These are phyloP conservation scores for Pachyuromys duprasi DNA, from an alignment of 2,797 vertebrate species.

Conservation along the genomic window DNA sequence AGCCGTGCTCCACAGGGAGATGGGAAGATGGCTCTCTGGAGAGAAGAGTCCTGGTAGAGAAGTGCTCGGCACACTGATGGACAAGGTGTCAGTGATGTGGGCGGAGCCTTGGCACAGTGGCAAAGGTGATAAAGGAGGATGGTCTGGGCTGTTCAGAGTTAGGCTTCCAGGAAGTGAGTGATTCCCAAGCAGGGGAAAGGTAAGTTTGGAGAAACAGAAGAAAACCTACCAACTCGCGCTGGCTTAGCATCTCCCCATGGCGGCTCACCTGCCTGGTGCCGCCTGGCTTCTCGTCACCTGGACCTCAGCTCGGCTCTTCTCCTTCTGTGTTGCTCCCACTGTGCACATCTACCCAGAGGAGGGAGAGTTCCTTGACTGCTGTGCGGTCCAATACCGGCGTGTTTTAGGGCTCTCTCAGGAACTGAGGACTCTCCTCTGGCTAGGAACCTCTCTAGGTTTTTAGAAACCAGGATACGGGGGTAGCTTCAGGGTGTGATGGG, in stretches of 20 bases:
- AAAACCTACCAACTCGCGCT: background rate
- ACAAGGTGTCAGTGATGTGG: accelerated
- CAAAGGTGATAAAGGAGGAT: background rate
- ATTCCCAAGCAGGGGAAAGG: background rate
- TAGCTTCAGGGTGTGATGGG: accelerated
- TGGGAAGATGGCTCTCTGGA: background rate
- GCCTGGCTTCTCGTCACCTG: accelerated
- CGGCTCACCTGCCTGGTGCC: background rate
- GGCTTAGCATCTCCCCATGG: background rate
- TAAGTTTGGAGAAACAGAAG: background rate
- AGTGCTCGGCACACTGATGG: background rate
- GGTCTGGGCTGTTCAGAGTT: background rate
- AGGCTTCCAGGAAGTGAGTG: background rate
- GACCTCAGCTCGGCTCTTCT: background rate
- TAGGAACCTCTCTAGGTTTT: background rate
- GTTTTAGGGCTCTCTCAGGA: background rate
- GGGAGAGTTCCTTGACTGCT: background rate
- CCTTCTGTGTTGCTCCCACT: background rate
- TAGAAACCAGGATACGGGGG: background rate
- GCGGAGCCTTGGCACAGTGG: background rate
- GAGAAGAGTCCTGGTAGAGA: background rate
- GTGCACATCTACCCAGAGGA: background rate
- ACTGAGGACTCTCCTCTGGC: accelerated
- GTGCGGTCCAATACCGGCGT: background rate
- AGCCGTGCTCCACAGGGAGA: accelerated